phyloP scores from a whole-genome alignment of 2,888 invertebrate genomes.

The Hyles lineata region DNA sequence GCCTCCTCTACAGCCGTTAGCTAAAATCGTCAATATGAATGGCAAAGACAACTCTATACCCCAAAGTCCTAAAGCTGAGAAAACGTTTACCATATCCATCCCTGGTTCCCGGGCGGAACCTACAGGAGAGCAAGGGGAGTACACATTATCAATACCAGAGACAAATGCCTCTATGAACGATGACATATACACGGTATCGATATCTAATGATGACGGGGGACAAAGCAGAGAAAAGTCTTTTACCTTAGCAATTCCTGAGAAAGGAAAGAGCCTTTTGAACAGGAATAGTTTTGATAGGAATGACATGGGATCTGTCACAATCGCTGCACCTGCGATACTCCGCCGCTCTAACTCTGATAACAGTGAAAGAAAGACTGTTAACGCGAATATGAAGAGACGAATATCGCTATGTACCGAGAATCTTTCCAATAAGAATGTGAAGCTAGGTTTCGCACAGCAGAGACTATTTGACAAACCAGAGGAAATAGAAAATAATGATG shows the following conservation, averaged over 20 bases:
- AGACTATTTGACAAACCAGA: conserved; percentile 51
- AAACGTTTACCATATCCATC: conserved; percentile 74
- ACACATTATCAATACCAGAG: conserved; percentile 81
- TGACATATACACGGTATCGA: conserved; percentile 82
- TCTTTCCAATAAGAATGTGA: conserved; percentile 59
- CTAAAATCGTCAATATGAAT: conserved; percentile 63
- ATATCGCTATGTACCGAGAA: conserved; percentile 77
- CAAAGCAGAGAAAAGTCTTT: conserved; percentile 70
- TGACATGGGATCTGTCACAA: conserved; percentile 60
- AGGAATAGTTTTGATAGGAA: conserved; percentile 69
- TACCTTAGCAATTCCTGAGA: conserved; percentile 79
- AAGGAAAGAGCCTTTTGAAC: conserved; percentile 75
- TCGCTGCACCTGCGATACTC: conserved; percentile 78
- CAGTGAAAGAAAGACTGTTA: conserved; percentile 69
- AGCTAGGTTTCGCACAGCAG: conserved; percentile 50
- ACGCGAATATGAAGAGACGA: conserved; percentile 71
- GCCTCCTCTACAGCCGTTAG: conserved; percentile 76
- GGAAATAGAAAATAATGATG: conserved; percentile 65
- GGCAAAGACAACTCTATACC: conserved; percentile 65
- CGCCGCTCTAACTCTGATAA: conserved; percentile 80
- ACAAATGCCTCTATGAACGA: conserved; percentile 82
- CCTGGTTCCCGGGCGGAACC: conserved; percentile 80
- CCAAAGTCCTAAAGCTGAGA: conserved; percentile 66
- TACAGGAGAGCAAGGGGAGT: conserved; percentile 79
- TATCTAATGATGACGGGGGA: conserved; percentile 77